Evolutionary conservation across 1,140 invertebrate species (phyloP).

Genomic region (Formica selysi): DNA sequence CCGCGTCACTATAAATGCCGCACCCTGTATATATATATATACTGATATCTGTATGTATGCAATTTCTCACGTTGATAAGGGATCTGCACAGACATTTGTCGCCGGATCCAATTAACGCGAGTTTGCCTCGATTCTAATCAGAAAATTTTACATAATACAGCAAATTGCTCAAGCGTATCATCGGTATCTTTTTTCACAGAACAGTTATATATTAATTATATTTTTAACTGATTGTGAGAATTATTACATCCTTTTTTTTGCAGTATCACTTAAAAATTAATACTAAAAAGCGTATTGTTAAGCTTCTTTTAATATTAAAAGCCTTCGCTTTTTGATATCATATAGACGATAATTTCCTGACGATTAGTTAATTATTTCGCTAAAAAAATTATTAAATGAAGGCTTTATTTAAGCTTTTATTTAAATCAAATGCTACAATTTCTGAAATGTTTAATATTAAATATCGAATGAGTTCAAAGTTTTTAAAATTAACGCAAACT

Average conservation of each 20-base stretch:
- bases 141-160: background rate
- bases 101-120: conserved; percentile 8
- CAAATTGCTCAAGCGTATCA: background rate
- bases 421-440: background rate
- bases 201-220: conserved; percentile 25
- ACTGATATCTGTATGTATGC: background rate
- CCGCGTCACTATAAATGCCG: no score
- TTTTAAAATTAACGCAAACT: background rate
- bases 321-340: no score
- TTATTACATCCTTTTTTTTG: background rate
- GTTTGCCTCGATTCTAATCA: conserved; percentile 19
- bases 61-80: conserved; percentile 12
- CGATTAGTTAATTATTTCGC: no score
- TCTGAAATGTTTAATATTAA: background rate
- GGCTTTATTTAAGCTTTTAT: background rate
- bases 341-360: no score
- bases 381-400: no score
- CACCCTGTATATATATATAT: no score
- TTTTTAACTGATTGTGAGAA: background rate
- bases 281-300: background rate
- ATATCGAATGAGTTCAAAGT: background rate
- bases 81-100: background rate
- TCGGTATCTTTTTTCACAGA: background rate
- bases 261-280: background rate
- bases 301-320: background rate